phyloP scores from a whole-genome alignment of 2,888 invertebrate genomes.

The Agapetus fuscipes region DNA sequence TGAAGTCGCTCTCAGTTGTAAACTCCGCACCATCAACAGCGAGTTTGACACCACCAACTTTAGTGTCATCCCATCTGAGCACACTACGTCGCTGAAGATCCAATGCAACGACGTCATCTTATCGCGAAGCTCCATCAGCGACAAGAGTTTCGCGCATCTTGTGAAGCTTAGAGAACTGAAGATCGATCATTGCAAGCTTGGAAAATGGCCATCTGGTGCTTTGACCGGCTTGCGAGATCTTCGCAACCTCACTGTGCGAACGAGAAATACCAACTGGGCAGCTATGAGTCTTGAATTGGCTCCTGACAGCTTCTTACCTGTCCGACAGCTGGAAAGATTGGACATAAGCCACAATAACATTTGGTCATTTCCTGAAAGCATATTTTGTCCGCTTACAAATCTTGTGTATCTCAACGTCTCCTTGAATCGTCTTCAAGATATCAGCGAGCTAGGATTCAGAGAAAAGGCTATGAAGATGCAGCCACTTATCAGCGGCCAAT shows the following conservation, averaged over 20 bases:
- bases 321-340: slow-evolving; percentile 69
- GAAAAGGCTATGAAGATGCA: slow-evolving; percentile 56
- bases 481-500: slow-evolving; percentile 54
- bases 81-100: slow-evolving; percentile 68
- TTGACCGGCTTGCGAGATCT: slow-evolving; percentile 72
- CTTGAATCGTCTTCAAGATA: slow-evolving; percentile 79
- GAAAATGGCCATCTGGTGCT: slow-evolving; percentile 70
- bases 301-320: slow-evolving; percentile 64
- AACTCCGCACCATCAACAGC: slow-evolving; percentile 76
- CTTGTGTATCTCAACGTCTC: slow-evolving; percentile 76
- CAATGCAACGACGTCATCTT: slow-evolving; percentile 72
- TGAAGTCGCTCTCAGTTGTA: slow-evolving; percentile 69
- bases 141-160: slow-evolving; percentile 70
- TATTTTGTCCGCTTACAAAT: slow-evolving; percentile 75
- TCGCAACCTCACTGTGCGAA: slow-evolving; percentile 74
- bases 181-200: slow-evolving; percentile 79
- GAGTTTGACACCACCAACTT: slow-evolving; percentile 84
- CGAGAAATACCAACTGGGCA: slow-evolving; percentile 77
- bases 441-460: slow-evolving; percentile 76
- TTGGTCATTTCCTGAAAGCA: slow-evolving; percentile 77
- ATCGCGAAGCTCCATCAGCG: slow-evolving; percentile 69
- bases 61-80: slow-evolving; percentile 75
- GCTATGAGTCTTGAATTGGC: slow-evolving; percentile 77
- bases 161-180: slow-evolving; percentile 69
- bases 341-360: slow-evolving; percentile 84